Percentiles rank a stretch among this genome's conserved stretches.
Evolutionary conservation across 2,888 invertebrate genomes (phyloP).

Genomic region (Willowsia nigromaculata): DNA sequence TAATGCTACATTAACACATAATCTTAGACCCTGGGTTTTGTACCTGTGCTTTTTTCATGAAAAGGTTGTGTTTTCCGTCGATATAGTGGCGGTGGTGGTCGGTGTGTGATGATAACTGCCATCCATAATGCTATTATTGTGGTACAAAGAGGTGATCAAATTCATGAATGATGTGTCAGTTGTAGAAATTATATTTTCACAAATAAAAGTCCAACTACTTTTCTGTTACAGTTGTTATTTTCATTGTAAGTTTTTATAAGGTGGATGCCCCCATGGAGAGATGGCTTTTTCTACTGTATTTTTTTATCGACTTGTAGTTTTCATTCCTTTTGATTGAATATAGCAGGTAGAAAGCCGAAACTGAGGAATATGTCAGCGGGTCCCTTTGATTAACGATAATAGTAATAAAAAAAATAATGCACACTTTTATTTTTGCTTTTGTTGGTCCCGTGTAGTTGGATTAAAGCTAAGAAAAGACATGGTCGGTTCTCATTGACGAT

Average conservation of each 20-base stretch:
- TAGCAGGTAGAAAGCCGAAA: background rate
- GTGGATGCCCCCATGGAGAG: constrained; percentile 24
- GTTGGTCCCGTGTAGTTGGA: background rate
- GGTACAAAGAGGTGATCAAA: constrained; percentile 54
- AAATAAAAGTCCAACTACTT: background rate
- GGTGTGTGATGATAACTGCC: constrained; percentile 19
- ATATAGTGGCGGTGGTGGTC: background rate
- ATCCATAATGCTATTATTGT: constrained; percentile 54
- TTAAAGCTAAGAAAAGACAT: background rate
- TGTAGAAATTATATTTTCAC: constrained; percentile 26
- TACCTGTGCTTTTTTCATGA: background rate
- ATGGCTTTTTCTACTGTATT: background rate
- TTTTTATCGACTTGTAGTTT: constrained; percentile 43
- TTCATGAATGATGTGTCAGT: constrained; percentile 58
- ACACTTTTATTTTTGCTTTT: constrained; percentile 5
- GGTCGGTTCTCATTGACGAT: constrained; percentile 9
- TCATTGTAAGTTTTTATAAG: background rate
- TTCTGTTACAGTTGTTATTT: background rate
- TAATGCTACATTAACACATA: background rate
- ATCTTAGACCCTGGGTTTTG: no score
- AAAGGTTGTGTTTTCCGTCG: background rate
- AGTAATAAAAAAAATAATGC: constrained; percentile 12
- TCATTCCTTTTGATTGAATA: constrained; percentile 8
- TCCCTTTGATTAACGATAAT: constrained; percentile 43
- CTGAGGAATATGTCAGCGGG: constrained; percentile 39